Evolutionary conservation across 2,113 vertebrate genomes (phyloP).

Genomic region (Periophthalmodon schlosseri): DNA sequence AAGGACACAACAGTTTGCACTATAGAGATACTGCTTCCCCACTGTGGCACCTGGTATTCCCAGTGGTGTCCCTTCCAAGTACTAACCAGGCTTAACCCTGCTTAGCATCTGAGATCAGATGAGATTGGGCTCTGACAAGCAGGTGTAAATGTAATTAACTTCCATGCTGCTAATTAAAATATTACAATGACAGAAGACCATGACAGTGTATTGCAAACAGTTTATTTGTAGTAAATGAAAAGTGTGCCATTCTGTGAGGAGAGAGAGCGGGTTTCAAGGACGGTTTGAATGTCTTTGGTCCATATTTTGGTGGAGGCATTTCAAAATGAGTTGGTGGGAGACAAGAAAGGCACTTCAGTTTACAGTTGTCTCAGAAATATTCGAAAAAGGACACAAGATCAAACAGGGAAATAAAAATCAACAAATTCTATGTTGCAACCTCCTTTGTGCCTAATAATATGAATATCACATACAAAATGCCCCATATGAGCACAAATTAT

Average conservation of each 20-base stretch:
- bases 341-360: slow-evolving; percentile 83
- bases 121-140: too few species aligned
- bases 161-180: not conserved
- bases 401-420: slow-evolving; percentile 49
- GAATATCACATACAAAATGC: slow-evolving; percentile 74
- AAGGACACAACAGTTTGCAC: too few species aligned
- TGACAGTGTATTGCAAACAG: slow-evolving; percentile 70
- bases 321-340: slow-evolving; percentile 46
- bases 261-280: slow-evolving; percentile 41
- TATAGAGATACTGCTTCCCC: too few species aligned
- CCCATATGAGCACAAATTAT: slow-evolving; percentile 65
- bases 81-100: too few species aligned
- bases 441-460: slow-evolving; percentile 59
- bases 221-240: slow-evolving; percentile 81
- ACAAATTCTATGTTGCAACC: slow-evolving; percentile 42
- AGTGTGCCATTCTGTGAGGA: slow-evolving; percentile 76
- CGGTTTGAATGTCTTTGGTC: slow-evolving; percentile 77
- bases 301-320: slow-evolving; percentile 60
- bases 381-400: slow-evolving; percentile 22
- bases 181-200: not conserved
- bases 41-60: too few species aligned
- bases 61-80: too few species aligned
- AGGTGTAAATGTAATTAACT: too few species aligned
- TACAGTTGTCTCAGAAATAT: slow-evolving; percentile 74
- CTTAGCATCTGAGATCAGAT: too few species aligned